These are phyloP conservation scores for Ancistrus triradiatus DNA, from an alignment of 2,113 vertebrate genomes.

Conservation along the genomic window DNA sequence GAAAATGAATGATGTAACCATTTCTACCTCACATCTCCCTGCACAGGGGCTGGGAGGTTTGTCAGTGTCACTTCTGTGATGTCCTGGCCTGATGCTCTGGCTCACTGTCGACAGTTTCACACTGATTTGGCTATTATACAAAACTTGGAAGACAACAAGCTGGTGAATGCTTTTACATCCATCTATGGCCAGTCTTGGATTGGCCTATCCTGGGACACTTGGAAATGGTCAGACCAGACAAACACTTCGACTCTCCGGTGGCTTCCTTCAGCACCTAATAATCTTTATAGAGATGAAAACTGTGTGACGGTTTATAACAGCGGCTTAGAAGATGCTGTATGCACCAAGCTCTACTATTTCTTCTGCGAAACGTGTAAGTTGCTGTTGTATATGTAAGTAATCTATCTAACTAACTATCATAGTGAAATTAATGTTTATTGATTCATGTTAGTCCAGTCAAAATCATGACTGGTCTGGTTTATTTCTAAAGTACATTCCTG, in stretches of 20 bases:
- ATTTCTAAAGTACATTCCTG: too few species aligned
- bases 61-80: not conserved
- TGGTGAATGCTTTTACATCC: fast-evolving
- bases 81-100: not conserved
- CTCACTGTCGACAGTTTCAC: conserved; percentile 5
- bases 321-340: not conserved
- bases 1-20: not conserved
- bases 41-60: not conserved
- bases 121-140: not conserved
- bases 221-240: conserved; percentile 9
- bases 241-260: not conserved
- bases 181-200: not conserved
- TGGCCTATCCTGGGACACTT: conserved; percentile 5
- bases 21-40: not conserved
- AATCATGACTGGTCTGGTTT: too few species aligned
- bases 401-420: too few species aligned
- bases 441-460: too few species aligned
- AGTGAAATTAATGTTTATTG: too few species aligned
- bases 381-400: too few species aligned
- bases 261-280: not conserved
- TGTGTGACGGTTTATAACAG: not conserved
- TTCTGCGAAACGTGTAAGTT: conserved; percentile 23
- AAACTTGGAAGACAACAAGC: not conserved
- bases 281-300: not conserved
- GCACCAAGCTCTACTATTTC: not conserved